phyloP scores from a whole-genome alignment of 2,888 invertebrate genomes.

The Syrphus vitripennis region DNA sequence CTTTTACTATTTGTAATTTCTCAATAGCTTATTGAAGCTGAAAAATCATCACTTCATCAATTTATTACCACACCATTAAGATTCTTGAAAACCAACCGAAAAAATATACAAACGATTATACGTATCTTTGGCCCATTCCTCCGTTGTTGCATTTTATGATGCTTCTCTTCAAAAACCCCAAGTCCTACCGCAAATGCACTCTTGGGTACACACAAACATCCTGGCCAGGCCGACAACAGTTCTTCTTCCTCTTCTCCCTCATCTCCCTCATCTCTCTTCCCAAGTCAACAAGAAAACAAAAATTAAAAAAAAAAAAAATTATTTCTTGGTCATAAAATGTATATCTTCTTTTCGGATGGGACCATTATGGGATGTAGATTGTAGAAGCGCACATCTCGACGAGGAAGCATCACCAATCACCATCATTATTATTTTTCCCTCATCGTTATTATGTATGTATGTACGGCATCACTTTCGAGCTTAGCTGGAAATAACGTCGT shows the following conservation, averaged over 20 bases:
- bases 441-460: not conserved
- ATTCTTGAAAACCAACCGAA: constrained; percentile 19
- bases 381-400: not conserved
- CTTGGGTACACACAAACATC: not conserved
- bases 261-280: not conserved
- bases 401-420: constrained; percentile 25
- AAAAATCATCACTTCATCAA: constrained; percentile 63
- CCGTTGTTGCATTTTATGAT: constrained; percentile 38
- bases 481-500: constrained; percentile 25
- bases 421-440: constrained; percentile 23
- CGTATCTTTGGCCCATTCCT: not conserved
- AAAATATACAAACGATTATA: constrained; percentile 48
- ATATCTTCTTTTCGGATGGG: constrained; percentile 7
- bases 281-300: not conserved
- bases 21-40: constrained; percentile 34
- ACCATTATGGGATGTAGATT: not conserved
- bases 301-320: constrained; percentile 1
- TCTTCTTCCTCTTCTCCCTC: not conserved
- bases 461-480: not conserved
- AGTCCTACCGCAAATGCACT: not conserved
- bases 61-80: constrained; percentile 61
- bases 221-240: not conserved
- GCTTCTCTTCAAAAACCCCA: not conserved
- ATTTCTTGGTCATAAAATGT: constrained; percentile 44
- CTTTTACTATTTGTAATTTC: constrained; percentile 21